Evolutionary conservation across 1,140 invertebrate species (phyloP).

Genomic region (Caenorhabditis latens): DNA sequence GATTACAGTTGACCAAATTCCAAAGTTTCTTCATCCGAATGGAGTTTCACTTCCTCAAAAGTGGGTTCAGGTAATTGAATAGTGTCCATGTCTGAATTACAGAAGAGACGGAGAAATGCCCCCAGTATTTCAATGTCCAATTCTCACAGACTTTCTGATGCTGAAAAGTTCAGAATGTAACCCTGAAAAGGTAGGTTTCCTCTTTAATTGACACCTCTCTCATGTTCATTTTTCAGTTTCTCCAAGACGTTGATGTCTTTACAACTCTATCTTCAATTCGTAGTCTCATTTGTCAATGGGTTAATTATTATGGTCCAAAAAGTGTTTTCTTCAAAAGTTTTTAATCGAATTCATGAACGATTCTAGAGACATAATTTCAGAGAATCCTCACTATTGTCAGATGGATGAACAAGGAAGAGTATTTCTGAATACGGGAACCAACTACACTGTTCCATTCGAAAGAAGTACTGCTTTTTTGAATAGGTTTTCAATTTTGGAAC

Average conservation of each 20-base stretch:
- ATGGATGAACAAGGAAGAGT: slow-evolving; percentile 34
- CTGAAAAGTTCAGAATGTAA: slow-evolving; percentile 33
- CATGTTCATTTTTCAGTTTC: neutral
- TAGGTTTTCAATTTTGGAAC: slow-evolving; percentile 13
- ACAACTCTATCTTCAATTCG: slow-evolving; percentile 15
- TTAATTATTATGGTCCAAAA: neutral
- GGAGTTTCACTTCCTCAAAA: neutral
- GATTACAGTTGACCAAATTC: neutral
- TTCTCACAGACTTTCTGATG: slow-evolving; percentile 31
- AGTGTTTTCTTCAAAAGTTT: slow-evolving; percentile 36
- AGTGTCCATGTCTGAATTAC: neutral
- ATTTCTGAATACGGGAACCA: slow-evolving; percentile 14
- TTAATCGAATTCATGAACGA: neutral
- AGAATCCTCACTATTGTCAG: slow-evolving; percentile 21
- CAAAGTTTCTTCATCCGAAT: neutral
- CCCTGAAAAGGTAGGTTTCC: neutral
- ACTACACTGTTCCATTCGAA: slow-evolving; percentile 21
- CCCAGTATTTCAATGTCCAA: neutral
- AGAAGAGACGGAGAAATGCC: slow-evolving; percentile 35
- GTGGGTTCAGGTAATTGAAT: neutral
- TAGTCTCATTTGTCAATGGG: slow-evolving; percentile 11
- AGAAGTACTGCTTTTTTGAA: slow-evolving; percentile 18
- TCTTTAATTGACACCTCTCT: neutral
- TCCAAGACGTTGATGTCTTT: slow-evolving; percentile 36
- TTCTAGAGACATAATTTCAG: neutral